Base-by-base conservation (phyloP, 2,113 vertebrate species). In the Protobothrops flavoviridis region DNA sequence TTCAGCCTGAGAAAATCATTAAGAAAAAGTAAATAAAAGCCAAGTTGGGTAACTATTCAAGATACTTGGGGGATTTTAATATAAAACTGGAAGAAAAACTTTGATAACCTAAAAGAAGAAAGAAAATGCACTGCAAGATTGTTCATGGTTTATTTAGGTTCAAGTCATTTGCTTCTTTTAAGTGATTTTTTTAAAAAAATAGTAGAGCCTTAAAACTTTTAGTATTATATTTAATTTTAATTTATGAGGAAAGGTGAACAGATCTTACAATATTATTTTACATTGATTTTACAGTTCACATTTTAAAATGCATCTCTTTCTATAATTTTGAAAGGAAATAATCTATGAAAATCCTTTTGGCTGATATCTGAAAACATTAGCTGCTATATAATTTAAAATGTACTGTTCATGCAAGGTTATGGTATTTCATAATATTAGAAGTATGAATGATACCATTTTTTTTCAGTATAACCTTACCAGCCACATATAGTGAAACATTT, bases 61-160 rank as follows among this genome's bases (percentile, higher is more conserved):
- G 94, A 93, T 95, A 93, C 88, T 91, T 94, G 0, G 89, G 92
- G 20, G 39, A 90, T 94, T 43, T 93, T 94, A 55, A 43, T 85
- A 59, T 85, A 95, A 43, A 93, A 91, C 48, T 91, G 64, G 85
- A 90, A 74, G 94, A 91, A 88, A 86, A 39, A 95, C 95, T 96
- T 56, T 92, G 91, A 91, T 69, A 90, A 3, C 1, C 92, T 61
- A 81, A 92, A 29, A 50, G 7, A n/a, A 59, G 87, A 89, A 95
- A 94, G 90, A 91, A 52, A 1, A 0, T 0, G 12, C 33, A 39
- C 7, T 52, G 57, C 61, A 20, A 89, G 61, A 11, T 29, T 64
- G 10, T 64, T 64, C 26, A 74, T 74, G 69, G n/a, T 74, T 74
- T 33, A 74, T 74, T 74, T 74, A 74, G n/a, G 69, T 74, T 74